A percentile compares a stretch with the other conserved stretches of the same genome.
Conservation (phyloP, 2,888 invertebrate species). For the Zaprionus obscuricornis region DNA sequence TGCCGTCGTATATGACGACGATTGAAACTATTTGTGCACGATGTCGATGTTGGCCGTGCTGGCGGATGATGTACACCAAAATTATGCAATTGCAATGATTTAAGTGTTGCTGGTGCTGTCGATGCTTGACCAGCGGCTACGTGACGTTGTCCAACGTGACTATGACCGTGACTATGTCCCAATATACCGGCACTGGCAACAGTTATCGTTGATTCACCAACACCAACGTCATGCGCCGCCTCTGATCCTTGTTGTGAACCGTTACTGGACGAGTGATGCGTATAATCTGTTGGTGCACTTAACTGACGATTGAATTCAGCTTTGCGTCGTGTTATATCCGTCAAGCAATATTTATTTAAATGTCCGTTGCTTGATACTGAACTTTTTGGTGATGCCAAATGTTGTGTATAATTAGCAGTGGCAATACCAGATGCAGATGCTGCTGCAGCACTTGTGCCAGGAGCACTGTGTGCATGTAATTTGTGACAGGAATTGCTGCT, state of each 20-base stretch:
- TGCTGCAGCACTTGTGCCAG: slow-evolving; percentile 48
- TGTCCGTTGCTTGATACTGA: slow-evolving; percentile 82
- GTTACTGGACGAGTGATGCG: slow-evolving; percentile 74
- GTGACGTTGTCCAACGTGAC: too few relatives aligned
- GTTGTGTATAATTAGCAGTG: slow-evolving; percentile 47
- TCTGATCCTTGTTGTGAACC: slow-evolving; percentile 76
- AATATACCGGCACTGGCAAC: slow-evolving; percentile 78
- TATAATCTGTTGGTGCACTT: slow-evolving; percentile 83
- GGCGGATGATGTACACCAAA: slow-evolving; percentile 75
- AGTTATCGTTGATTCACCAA: slow-evolving; percentile 78
- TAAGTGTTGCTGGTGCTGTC: slow-evolving; percentile 68
- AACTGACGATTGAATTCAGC: slow-evolving; percentile 83
- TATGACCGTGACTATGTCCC: slow-evolving; percentile 16
- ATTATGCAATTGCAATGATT: slow-evolving; percentile 71
- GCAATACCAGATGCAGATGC: too few relatives aligned
- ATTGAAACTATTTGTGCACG: slow-evolving; percentile 83
- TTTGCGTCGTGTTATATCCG: slow-evolving; percentile 82
- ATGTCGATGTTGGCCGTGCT: slow-evolving; percentile 81
- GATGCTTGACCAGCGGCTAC: slow-evolving; percentile 55
- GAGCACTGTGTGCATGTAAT: slow-evolving; percentile 64
- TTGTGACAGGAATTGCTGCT: slow-evolving; percentile 79
- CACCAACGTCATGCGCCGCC: slow-evolving; percentile 76
- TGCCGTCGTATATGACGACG: slow-evolving; percentile 81
- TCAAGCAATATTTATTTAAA: slow-evolving; percentile 81
- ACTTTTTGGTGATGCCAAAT: slow-evolving; percentile 78